phyloP scores from a whole-genome alignment of 2,113 vertebrate genomes.

The Gymnorhina tibicen region DNA sequence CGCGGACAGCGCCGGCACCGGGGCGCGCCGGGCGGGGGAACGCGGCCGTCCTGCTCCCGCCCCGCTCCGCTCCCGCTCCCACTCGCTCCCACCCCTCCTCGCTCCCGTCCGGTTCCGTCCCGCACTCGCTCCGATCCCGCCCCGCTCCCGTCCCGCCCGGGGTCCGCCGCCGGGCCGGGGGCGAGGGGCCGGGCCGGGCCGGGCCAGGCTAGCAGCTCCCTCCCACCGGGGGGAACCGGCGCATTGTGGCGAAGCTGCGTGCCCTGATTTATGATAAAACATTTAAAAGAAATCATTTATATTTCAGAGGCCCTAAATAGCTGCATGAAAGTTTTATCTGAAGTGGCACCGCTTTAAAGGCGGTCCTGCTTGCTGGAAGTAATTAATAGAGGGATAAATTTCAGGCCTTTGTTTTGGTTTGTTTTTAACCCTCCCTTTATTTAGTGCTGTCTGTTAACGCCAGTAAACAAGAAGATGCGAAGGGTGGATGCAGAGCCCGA shows the following conservation, averaged over 20 bases:
- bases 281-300: constrained; percentile 89
- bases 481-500: background rate
- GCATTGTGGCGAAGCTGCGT: constrained; percentile 60
- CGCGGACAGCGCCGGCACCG: too few relatives aligned
- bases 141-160: background rate
- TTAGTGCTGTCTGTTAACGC: background rate
- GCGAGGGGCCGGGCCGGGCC: background rate
- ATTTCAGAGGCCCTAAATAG: constrained; percentile 87
- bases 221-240: constrained; percentile 30
- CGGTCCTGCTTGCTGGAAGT: constrained; percentile 68
- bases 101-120: too few relatives aligned
- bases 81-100: background rate
- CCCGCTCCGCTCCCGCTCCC: background rate
- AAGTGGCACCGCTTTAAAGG: constrained; percentile 78
- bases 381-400: constrained; percentile 83
- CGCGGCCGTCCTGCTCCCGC: too few relatives aligned
- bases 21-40: too few relatives aligned
- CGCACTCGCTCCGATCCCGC: too few relatives aligned
- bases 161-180: background rate
- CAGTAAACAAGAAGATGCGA: background rate
- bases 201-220: background rate
- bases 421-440: background rate
- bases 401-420: constrained; percentile 43
- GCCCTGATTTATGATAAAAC: constrained; percentile 86
- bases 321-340: constrained; percentile 86